These are phyloP conservation scores for Laticauda colubrina DNA, from an alignment of 2,113 vertebrate species.

Conservation along the genomic window DNA sequence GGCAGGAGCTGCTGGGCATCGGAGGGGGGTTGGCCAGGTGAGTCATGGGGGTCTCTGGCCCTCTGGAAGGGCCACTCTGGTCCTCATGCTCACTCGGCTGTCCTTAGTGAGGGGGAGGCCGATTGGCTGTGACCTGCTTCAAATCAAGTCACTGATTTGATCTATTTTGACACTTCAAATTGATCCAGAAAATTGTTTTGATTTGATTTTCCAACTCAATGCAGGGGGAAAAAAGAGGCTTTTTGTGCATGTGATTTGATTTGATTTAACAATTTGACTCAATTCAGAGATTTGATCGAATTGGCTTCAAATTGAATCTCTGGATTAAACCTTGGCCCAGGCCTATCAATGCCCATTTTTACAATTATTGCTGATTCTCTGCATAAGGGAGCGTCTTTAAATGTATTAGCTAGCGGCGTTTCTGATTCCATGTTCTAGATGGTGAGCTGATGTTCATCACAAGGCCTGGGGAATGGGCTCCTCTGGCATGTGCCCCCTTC, in stretches of 20 bases:
- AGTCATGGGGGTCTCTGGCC: background rate
- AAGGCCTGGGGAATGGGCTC: background rate
- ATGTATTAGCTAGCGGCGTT: background rate
- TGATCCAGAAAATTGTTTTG: background rate
- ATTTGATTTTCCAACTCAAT: background rate
- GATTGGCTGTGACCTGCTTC: background rate
- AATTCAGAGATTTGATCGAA: background rate
- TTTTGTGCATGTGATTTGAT: background rate
- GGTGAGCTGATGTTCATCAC: background rate
- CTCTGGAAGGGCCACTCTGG: background rate
- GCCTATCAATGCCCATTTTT: background rate
- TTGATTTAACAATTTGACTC: background rate
- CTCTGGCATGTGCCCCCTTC: background rate
- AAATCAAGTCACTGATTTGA: background rate
- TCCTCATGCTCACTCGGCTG: background rate
- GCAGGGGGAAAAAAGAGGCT: background rate
- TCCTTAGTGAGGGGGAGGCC: background rate
- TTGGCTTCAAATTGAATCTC: background rate
- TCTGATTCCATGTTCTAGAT: background rate
- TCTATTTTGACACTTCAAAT: background rate
- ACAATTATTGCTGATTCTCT: background rate
- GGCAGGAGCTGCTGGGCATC: background rate
- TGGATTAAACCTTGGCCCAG: background rate
- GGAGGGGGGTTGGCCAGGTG: background rate
- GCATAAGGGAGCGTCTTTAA: background rate